Percentiles rank a stretch among this genome's conserved stretches.
Conservation (phyloP, 2,113 vertebrate species). For the Myodes glareolus region DNA sequence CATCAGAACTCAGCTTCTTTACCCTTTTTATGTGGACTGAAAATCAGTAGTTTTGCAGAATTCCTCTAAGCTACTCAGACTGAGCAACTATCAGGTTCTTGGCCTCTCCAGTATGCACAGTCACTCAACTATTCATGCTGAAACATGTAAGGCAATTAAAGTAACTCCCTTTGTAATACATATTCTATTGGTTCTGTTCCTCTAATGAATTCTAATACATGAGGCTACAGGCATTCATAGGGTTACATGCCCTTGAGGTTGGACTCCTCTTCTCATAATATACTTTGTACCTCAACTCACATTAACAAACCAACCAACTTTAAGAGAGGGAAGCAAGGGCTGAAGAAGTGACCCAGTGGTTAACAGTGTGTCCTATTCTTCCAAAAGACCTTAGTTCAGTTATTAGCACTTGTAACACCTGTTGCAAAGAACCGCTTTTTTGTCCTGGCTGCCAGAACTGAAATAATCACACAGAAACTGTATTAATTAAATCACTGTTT, state of each 20-base stretch:
- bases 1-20: background rate
- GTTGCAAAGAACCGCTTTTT: too few relatives aligned
- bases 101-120: background rate
- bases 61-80: background rate
- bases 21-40: background rate
- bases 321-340: background rate
- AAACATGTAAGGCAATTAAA: background rate
- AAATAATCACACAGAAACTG: too few relatives aligned
- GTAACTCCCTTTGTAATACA: background rate
- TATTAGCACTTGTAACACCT: background rate
- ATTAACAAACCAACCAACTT: background rate
- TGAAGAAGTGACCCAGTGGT: background rate
- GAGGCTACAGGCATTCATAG: background rate
- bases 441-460: too few relatives aligned
- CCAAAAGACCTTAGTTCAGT: background rate
- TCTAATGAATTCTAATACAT: background rate
- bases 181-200: background rate
- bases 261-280: background rate
- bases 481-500: too few relatives aligned
- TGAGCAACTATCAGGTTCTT: background rate
- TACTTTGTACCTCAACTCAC: background rate
- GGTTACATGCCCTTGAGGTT: background rate
- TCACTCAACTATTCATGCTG: background rate
- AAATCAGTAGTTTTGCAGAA: background rate
- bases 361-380: background rate